Evolutionary conservation across 2,888 invertebrate species (phyloP), one percentile per base, ranked within the genome.

Genomic region (Branchellion lobata): DNA sequence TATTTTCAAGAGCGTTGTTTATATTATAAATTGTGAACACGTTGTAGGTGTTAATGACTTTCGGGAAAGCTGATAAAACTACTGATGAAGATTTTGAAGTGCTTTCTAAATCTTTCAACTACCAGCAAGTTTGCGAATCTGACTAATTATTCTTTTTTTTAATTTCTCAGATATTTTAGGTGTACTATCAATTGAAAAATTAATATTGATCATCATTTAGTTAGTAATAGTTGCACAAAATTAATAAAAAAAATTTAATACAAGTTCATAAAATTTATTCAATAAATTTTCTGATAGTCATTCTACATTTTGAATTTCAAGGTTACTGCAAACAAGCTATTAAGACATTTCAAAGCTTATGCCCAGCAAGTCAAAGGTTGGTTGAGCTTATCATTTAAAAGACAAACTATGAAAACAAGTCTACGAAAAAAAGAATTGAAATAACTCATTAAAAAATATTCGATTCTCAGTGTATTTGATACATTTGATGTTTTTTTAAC

Each of bases 21-120:
- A n/a, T n/a, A n/a, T n/a, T n/a, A n/a, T n/a, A n/a, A n/a, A n/a
- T n/a, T n/a, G n/a, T 71, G 71, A 33, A 5, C 40, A 40, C 14
- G 5, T 40, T 40, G n/a, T 8, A 76, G 76, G 76, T 76, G 51
- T 61, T 76, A n/a, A 51, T 51, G 61, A 53, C 76, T n/a, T n/a
- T 76, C 34, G 76, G 76, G 1, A 57, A 61, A 34, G 76, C 76
- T n/a, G 76, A 76, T 53, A 57, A 61, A 31, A 76, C 76, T 3
- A 76, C 57, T 51, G 76, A 76, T 76, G 76, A 53, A 3, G 76
- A 76, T 57, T 76, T 76, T 57, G 76, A 76, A 21, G 21, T n/a
- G n/a, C 65, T 76, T 21, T n/a, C 76, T 1, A 51, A 40, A 18
- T 27, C 57, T 24, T 76, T 76, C 53, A 57, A 76, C 36, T 51